These are phyloP conservation scores for Epicampocera succincta DNA, from an alignment of 2,888 invertebrate species.

Conservation along the genomic window DNA sequence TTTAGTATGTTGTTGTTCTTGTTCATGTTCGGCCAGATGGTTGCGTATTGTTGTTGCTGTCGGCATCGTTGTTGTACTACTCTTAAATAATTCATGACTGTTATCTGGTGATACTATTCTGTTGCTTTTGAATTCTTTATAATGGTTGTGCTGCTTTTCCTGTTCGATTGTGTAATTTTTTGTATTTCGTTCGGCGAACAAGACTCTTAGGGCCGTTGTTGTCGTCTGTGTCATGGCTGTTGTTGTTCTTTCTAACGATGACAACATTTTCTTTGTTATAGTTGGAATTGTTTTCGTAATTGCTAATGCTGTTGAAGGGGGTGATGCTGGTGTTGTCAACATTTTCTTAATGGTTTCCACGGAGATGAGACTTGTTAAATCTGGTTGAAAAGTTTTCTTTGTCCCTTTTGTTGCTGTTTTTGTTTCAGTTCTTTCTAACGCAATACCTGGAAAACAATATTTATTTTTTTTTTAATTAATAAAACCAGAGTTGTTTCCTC, in stretches of 20 bases:
- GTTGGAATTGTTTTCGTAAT: conserved; percentile 36
- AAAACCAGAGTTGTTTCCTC: not conserved
- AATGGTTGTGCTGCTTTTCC: conserved; percentile 7
- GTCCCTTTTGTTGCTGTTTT: conserved; percentile 9
- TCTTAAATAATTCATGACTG: conserved; percentile 46
- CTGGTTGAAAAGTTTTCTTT: conserved; percentile 33
- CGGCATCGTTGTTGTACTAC: conserved; percentile 52
- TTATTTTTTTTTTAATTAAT: not conserved
- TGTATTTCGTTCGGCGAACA: conserved; percentile 15
- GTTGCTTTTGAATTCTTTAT: conserved; percentile 11
- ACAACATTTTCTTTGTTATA: conserved; percentile 35
- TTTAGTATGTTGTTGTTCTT: conserved; percentile 42
- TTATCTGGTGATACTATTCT: conserved; percentile 9
- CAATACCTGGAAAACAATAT: conserved; percentile 39
- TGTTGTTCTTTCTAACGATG: conserved; percentile 36
- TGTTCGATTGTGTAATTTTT: conserved; percentile 19
- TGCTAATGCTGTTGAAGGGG: conserved; percentile 18
- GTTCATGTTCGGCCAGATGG: conserved; percentile 24
- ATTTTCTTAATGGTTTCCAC: conserved; percentile 35
- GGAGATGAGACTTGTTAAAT: conserved; percentile 28
- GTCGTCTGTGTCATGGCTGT: conserved; percentile 10
- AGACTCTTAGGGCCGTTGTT: not conserved
- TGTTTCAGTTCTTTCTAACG: conserved; percentile 41
- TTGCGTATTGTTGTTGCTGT: conserved; percentile 71
- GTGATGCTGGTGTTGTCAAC: not conserved